Base-by-base conservation (phyloP, 2,888 invertebrate genomes). In the Acronicta psi region DNA sequence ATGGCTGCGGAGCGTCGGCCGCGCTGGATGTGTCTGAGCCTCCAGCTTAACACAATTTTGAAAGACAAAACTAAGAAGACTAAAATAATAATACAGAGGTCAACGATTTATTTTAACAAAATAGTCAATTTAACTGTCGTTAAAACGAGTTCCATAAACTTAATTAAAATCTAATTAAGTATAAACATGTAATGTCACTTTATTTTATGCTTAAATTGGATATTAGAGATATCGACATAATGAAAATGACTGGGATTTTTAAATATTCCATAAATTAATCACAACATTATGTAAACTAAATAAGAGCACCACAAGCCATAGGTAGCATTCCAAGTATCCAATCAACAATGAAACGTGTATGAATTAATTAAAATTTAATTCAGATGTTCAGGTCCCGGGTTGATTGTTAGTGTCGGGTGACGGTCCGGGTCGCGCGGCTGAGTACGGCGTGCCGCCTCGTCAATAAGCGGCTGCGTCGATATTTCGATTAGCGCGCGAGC, bases 401-500 rank as follows among this genome's bases (percentile, higher is more conserved):
- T 58, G 55, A 45, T 14, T 50, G 56, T 62, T 55, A 59, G 60
- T 58, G 49, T 16, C 36, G 51, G 37, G 41, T 45, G 41, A 38
- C 64, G 43, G 41, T 61, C 53, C 49, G 47, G 66, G 63, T 59
- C 61, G 38, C 29, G 37, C 34, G 59, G 49, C 43, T n/a, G n/a
- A n/a, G n/a, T n/a, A n/a, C 69, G 73, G 36, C 63, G n/a, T 53
- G 63, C 56, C 70, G 64, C 51, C 65, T 77, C 82, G 89, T 87
- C 91, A 88, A 90, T 90, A 88, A 88, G 81, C 86, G 85, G 73
- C 69, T 77, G 80, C 86, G 91, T 88, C 91, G 90, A 91, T 93
- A 92, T 91, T 92, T 91, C 93, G 93, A 93, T 93, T 93, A 93
- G 93, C 92, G 84, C 79, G 86, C 86, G 84, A 84, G 87, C 81